These are phyloP conservation scores for human (Homo sapiens) DNA, from an alignment of 2,113 vertebrate genomes.

Conservation along the genomic window DNA sequence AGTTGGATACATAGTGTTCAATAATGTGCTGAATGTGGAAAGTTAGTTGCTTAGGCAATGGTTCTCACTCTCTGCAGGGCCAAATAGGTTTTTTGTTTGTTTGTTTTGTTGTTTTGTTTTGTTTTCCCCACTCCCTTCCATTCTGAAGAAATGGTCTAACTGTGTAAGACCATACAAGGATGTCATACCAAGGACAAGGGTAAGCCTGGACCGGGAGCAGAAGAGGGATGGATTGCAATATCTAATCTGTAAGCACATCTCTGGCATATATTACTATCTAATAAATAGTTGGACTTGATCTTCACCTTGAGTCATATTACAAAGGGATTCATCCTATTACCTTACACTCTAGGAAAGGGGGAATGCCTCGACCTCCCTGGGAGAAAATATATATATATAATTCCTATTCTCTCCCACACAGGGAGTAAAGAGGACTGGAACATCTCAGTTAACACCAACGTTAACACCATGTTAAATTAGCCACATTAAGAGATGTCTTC, in stretches of 20 bases:
- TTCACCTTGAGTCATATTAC: neutral
- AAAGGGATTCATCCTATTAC: neutral
- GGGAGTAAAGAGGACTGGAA: neutral
- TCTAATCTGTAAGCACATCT: neutral
- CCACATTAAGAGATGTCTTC: neutral
- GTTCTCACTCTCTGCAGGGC: neutral
- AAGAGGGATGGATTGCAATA: neutral
- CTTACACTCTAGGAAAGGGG: neutral
- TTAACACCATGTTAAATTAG: neutral
- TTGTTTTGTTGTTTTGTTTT: no score
- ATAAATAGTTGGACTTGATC: neutral
- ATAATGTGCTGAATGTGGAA: neutral
- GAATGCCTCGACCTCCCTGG: neutral
- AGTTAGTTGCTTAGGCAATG: no score
- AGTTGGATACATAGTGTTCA: neutral
- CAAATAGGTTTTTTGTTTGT: neutral
- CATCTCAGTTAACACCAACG: neutral
- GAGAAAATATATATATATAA: neutral
- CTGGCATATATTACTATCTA: neutral
- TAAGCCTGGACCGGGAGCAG: neutral
- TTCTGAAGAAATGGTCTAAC: neutral
- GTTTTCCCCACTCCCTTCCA: neutral
- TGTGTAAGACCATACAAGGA: neutral
- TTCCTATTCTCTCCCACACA: neutral
- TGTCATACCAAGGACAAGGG: neutral